Conservation (phyloP, 2,797 vertebrate species). For the Emys orbicularis region DNA sequence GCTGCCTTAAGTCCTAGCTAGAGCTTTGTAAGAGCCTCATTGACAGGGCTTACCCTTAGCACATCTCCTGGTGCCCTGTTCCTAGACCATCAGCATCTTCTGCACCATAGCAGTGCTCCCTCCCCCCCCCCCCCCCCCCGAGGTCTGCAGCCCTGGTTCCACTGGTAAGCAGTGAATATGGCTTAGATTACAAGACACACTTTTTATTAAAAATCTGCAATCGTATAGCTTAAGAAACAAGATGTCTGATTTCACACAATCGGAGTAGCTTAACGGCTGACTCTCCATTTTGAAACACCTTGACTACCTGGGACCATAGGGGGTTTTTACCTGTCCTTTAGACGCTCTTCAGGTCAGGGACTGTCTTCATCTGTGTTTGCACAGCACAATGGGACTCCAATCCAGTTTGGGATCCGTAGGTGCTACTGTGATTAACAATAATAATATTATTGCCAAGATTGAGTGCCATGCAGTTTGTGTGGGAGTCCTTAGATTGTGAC, state of each 20-base stretch:
- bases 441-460: neutral
- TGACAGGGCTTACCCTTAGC: neutral
- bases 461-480: neutral
- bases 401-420: neutral
- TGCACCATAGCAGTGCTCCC: neutral
- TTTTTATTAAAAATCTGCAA: neutral
- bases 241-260: neutral
- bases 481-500: neutral
- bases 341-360: neutral
- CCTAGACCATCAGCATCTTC: neutral
- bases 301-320: neutral
- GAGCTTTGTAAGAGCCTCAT: neutral
- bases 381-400: neutral
- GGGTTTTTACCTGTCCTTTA: neutral
- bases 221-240: neutral
- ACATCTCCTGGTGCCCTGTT: neutral
- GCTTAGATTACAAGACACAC: accelerated
- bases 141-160: neutral
- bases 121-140: neutral
- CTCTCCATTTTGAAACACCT: accelerated
- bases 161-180: neutral
- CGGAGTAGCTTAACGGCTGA: neutral
- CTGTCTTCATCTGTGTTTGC: neutral
- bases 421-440: neutral
- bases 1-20: accelerated